These are phyloP conservation scores for Ceraclea dissimilis DNA, from an alignment of 2,888 invertebrate genomes.

Conservation along the genomic window DNA sequence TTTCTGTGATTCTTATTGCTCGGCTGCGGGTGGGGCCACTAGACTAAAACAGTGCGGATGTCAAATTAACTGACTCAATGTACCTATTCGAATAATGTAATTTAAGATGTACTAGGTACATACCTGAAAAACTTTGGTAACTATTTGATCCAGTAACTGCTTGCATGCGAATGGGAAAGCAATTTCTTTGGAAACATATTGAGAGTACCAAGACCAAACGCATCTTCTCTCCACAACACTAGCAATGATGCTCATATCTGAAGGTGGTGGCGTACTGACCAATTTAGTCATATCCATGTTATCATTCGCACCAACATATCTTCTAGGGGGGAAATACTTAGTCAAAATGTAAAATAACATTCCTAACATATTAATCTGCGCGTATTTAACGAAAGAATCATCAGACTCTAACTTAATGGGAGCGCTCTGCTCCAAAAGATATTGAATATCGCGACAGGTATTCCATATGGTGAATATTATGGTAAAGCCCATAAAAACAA, in stretches of 20 bases:
- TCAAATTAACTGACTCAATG: too few relatives aligned
- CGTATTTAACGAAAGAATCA: slow-evolving; percentile 7
- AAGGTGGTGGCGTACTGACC: slow-evolving; percentile 27
- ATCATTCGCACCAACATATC: background rate
- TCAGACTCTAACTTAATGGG: slow-evolving; percentile 43
- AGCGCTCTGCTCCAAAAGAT: slow-evolving; percentile 45
- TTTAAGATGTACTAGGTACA: too few relatives aligned
- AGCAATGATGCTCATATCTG: slow-evolving; percentile 44
- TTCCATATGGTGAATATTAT: slow-evolving; percentile 41
- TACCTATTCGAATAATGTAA: too few relatives aligned
- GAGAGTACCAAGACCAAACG: slow-evolving; percentile 46
- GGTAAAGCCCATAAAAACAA: slow-evolving; percentile 37
- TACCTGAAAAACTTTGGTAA: slow-evolving; percentile 44
- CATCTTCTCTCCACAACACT: slow-evolving; percentile 41
- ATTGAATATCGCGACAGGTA: slow-evolving; percentile 48
- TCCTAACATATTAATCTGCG: slow-evolving; percentile 5
- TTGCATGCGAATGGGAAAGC: slow-evolving; percentile 47
- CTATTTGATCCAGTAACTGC: slow-evolving; percentile 46
- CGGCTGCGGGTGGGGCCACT: too few relatives aligned
- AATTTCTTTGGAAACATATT: slow-evolving; percentile 44
- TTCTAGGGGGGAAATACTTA: background rate
- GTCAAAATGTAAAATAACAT: background rate
- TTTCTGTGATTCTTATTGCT: too few relatives aligned
- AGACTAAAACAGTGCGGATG: too few relatives aligned
- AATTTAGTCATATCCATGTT: too few relatives aligned